Conservation (phyloP, 35 echinoderm and acorn worm genomes). For the Stichopus chloronotus region DNA sequence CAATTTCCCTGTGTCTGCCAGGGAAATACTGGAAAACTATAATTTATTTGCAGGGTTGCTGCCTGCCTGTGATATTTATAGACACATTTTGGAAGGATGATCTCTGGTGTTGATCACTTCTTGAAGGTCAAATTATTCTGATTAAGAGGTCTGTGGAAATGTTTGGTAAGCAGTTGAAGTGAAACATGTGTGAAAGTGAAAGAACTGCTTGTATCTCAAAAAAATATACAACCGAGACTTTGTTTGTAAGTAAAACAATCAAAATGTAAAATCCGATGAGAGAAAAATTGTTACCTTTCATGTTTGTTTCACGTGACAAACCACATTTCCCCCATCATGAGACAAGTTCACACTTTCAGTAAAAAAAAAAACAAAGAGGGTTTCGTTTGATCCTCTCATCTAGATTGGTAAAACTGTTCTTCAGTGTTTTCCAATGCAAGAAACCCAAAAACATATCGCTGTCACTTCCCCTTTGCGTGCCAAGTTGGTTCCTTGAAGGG, state of each 20-base stretch:
- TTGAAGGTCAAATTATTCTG: neutral
- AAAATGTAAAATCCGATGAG: constrained; percentile 31
- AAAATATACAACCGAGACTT: constrained; percentile 27
- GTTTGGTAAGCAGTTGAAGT: neutral
- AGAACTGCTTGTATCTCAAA: neutral
- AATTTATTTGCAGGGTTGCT: too few species aligned
- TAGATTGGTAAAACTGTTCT: neutral
- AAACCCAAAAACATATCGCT: constrained; percentile 33
- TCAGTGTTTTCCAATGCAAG: constrained; percentile 19
- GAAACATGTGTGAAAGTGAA: constrained; percentile 19
- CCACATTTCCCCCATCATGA: neutral
- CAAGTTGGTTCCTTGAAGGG: constrained; percentile 61
- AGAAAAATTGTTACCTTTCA: neutral
- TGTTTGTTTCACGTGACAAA: constrained; percentile 29
- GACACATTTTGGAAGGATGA: too few species aligned
- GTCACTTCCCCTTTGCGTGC: constrained; percentile 65
- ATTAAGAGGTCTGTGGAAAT: neutral
- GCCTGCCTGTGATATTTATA: too few species aligned
- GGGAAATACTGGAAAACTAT: too few species aligned
- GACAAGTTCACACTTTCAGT: neutral
- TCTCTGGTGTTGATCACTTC: neutral
- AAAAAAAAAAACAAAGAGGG: constrained; percentile 1
- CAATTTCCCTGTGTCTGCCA: too few species aligned
- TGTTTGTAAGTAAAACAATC: constrained; percentile 55
- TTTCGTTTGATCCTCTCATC: constrained; percentile 28